phyloP scores from a whole-genome alignment of 2,113 vertebrate species.

The Anarrhichthys ocellatus region DNA sequence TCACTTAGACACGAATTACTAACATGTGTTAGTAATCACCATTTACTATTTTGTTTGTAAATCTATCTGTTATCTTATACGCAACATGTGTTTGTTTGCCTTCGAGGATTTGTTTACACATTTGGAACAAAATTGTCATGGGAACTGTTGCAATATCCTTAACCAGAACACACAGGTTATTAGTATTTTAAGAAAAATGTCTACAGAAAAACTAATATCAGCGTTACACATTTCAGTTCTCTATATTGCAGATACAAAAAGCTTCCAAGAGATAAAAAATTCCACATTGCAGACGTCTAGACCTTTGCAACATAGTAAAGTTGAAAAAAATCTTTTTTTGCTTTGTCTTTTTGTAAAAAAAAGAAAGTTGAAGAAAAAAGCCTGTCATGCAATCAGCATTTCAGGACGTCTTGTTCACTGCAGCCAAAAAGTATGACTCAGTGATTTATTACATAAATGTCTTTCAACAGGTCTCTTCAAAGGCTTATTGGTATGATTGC shows the following conservation, averaged over 20 bases:
- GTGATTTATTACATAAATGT: conserved; percentile 47
- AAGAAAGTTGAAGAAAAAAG: neutral
- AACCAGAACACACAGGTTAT: neutral
- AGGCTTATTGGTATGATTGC: conserved; percentile 50
- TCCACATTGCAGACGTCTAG: neutral
- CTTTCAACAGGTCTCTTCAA: conserved; percentile 60
- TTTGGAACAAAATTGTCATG: neutral
- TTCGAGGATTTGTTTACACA: conserved; percentile 1
- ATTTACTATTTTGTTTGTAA: conserved; percentile 5
- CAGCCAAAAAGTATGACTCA: conserved; percentile 46
- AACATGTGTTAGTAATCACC: neutral
- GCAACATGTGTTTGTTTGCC: neutral
- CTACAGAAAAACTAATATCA: neutral
- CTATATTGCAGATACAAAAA: neutral
- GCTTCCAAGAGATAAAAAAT: neutral
- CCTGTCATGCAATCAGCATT: neutral
- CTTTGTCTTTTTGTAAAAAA: conserved; percentile 13
- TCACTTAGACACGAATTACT: neutral
- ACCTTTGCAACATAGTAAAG: neutral
- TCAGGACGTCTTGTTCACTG: conserved; percentile 11
- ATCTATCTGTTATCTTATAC: neutral
- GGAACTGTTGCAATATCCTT: neutral
- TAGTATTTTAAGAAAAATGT: neutral
- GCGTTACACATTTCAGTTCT: neutral
- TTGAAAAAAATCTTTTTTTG: neutral